These are phyloP conservation scores for Ypsolopha scabrella DNA, from an alignment of 2,888 invertebrate species.

Conservation along the genomic window DNA sequence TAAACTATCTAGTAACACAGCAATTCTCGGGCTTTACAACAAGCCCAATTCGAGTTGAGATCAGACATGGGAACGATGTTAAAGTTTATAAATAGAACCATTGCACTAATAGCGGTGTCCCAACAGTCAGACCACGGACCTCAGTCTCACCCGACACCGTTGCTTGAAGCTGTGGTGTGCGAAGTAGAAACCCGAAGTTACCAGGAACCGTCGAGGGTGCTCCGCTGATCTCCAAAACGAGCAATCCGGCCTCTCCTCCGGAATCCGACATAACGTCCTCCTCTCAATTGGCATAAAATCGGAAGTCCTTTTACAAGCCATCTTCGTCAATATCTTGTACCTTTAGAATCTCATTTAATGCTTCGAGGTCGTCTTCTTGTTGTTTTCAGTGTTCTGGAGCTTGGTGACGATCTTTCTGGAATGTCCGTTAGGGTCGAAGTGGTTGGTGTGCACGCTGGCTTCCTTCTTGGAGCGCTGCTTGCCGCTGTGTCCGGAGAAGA, in stretches of 20 bases:
- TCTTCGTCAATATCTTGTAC: conserved; percentile 14
- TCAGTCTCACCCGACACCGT: no score
- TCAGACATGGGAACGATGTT: conserved; percentile 57
- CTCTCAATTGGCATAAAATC: conserved; percentile 52
- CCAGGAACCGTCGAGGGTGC: conserved; percentile 52
- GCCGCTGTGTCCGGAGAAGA: conserved; percentile 88
- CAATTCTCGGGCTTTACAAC: conserved; percentile 55
- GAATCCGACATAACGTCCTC: conserved; percentile 56
- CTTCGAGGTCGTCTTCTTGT: conserved; percentile 72
- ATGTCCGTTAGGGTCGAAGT: conserved; percentile 93
- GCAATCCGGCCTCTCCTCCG: conserved; percentile 43
- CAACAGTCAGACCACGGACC: no score
- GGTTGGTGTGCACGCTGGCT: conserved; percentile 89
- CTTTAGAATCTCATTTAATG: conserved; percentile 26
- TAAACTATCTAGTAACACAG: conserved; percentile 60
- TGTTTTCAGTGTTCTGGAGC: conserved; percentile 85
- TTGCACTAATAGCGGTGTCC: conserved; percentile 20
- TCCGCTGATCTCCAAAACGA: conserved; percentile 53
- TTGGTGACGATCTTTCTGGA: conserved; percentile 92
- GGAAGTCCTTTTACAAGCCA: conserved; percentile 52
- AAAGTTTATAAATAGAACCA: conserved; percentile 24
- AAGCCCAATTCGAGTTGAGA: conserved; percentile 56
- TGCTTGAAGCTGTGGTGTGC: conserved; percentile 26
- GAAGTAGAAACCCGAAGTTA: conserved; percentile 45
- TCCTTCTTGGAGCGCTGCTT: conserved; percentile 93